Conservation (phyloP, 1,140 invertebrate genomes). For the Tenebrio molitor region DNA sequence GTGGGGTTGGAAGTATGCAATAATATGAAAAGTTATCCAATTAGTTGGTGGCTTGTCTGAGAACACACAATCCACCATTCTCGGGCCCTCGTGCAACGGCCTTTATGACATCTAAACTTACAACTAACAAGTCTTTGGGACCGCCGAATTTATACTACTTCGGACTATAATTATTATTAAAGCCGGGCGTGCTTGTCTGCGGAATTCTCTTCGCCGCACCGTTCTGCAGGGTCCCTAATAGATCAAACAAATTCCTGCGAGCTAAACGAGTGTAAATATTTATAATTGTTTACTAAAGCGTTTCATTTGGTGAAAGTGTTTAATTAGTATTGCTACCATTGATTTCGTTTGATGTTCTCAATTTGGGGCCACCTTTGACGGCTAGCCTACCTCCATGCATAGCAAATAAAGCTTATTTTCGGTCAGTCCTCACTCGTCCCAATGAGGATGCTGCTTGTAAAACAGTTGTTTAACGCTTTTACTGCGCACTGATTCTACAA, state of each 20-base stretch:
- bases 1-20: conserved; percentile 19
- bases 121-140: conserved; percentile 19
- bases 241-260: conserved; percentile 14
- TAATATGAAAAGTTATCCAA: conserved; percentile 37
- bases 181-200: background rate
- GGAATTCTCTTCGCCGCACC: background rate
- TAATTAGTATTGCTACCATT: conserved; percentile 11
- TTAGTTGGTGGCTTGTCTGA: conserved; percentile 9
- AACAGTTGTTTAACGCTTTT: no score
- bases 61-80: conserved; percentile 5
- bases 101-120: conserved; percentile 24
- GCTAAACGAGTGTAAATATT: conserved; percentile 4
- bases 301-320: conserved; percentile 27
- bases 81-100: background rate
- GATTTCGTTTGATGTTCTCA: conserved; percentile 31
- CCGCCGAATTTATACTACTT: conserved; percentile 19
- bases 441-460: no score
- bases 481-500: no score
- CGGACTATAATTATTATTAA: conserved; percentile 14
- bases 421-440: no score
- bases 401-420: conserved; percentile 9
- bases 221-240: background rate
- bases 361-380: conserved; percentile 28
- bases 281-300: conserved; percentile 28
- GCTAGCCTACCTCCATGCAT: background rate